Evolutionary conservation across 2,888 invertebrate species (phyloP).

Genomic region (Coleophora deauratella): DNA sequence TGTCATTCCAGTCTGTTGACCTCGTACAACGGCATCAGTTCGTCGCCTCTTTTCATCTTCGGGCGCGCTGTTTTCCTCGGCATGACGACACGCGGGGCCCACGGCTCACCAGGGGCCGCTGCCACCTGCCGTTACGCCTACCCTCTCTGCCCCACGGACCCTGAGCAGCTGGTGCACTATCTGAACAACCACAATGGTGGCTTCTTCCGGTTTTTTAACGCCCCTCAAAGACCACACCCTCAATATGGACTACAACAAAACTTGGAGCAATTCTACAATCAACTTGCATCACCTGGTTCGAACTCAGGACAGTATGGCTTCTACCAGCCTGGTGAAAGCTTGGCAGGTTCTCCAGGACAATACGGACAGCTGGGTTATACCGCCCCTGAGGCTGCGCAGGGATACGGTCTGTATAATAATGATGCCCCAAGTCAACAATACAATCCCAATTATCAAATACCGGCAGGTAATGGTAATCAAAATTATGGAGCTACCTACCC

Average conservation of each 20-base stretch:
- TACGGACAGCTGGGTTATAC: constrained; percentile 4
- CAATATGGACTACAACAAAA: constrained; percentile 28
- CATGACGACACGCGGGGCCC: constrained; percentile 68
- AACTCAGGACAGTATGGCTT: constrained; percentile 4
- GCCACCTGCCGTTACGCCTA: constrained; percentile 78
- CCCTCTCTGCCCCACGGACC: constrained; percentile 81
- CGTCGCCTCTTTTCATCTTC: constrained; percentile 81
- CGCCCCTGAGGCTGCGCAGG: background rate
- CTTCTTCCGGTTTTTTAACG: constrained; percentile 85
- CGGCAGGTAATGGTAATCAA: constrained; percentile 15
- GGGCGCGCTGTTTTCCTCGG: constrained; percentile 85
- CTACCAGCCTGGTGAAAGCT: background rate
- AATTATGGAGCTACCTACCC: constrained; percentile 32
- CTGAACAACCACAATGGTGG: constrained; percentile 91
- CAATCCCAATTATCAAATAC: too few relatives aligned
- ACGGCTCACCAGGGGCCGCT: constrained; percentile 44
- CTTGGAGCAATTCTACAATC: constrained; percentile 52
- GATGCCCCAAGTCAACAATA: too few relatives aligned
- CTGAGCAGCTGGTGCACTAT: constrained; percentile 82
- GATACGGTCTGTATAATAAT: constrained; percentile 4
- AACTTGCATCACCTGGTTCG: constrained; percentile 19
- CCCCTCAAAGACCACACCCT: constrained; percentile 33
- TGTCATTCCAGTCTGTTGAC: constrained; percentile 67
- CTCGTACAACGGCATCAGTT: constrained; percentile 64
- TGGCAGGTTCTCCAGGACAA: background rate